Percentiles rank a stretch among this genome's conserved stretches.
Conservation (phyloP, 2,113 vertebrate genomes). For the Xerus inauris region DNA sequence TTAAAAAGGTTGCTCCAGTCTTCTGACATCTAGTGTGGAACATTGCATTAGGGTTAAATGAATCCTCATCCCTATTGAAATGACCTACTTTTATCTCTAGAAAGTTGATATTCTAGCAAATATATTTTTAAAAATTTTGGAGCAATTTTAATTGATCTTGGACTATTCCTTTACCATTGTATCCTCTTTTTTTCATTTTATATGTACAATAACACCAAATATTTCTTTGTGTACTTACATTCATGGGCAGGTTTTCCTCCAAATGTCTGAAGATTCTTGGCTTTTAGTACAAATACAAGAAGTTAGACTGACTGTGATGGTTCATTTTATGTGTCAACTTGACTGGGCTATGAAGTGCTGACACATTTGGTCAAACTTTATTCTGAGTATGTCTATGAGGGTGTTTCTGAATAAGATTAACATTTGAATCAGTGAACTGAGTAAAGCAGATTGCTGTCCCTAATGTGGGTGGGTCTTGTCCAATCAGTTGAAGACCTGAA, state of each 20-base stretch:
- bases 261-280: neutral
- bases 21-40: neutral
- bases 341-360: neutral
- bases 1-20: neutral
- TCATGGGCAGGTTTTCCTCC: neutral
- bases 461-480: neutral
- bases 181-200: slow-evolving; percentile 44
- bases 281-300: slow-evolving; percentile 18
- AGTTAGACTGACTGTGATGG: neutral
- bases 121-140: slow-evolving; percentile 19
- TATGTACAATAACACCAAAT: neutral
- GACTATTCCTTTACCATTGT: neutral
- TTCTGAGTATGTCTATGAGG: neutral
- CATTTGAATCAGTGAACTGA: slow-evolving; percentile 10
- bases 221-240: neutral
- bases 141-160: neutral
- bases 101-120: neutral
- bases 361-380: neutral
- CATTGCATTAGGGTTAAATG: neutral
- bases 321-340: slow-evolving; percentile 1
- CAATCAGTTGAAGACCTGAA: neutral
- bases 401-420: neutral
- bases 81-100: neutral
- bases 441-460: neutral
- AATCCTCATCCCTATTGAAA: neutral